These are phyloP conservation scores for Hemiscyllium ocellatum DNA, from an alignment of 2,113 vertebrate genomes.

Conservation along the genomic window DNA sequence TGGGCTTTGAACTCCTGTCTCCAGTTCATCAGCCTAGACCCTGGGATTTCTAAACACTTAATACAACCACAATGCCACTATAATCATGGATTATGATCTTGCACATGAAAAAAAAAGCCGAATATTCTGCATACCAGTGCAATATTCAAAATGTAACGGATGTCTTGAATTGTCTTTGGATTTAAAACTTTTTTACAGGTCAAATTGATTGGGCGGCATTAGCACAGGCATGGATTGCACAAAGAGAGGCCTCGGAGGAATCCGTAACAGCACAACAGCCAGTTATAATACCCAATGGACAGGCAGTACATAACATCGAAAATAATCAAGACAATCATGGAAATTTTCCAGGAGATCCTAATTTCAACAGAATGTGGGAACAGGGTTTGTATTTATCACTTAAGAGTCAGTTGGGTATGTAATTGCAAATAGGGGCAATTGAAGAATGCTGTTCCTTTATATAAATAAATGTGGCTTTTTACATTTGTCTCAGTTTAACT, in stretches of 20 bases:
- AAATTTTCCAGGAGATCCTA: constrained; percentile 78
- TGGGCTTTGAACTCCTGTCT: too few relatives aligned
- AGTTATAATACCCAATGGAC: constrained; percentile 81
- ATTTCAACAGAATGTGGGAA: constrained; percentile 93
- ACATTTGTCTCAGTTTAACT: neutral
- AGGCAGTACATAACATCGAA: constrained; percentile 77
- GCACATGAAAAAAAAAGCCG: neutral
- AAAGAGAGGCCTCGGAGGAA: constrained; percentile 84
- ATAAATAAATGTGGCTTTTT: neutral
- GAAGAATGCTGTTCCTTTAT: neutral
- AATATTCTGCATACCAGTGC: neutral
- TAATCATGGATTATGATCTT: neutral
- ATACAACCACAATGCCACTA: neutral
- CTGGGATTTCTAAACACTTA: neutral
- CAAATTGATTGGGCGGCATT: constrained; percentile 98
- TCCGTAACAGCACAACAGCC: constrained; percentile 63
- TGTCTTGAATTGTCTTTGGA: constrained; percentile 43
- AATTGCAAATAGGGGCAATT: neutral
- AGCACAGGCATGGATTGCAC: constrained; percentile 98
- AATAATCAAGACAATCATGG: constrained; percentile 78
- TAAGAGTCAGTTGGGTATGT: neutral
- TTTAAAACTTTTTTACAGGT: constrained; percentile 58
- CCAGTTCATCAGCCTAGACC: too few relatives aligned
- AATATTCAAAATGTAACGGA: neutral
- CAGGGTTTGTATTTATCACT: constrained; percentile 66